Evolutionary conservation across 2,888 invertebrate genomes (phyloP).

Genomic region (Agrochola lychnidis): DNA sequence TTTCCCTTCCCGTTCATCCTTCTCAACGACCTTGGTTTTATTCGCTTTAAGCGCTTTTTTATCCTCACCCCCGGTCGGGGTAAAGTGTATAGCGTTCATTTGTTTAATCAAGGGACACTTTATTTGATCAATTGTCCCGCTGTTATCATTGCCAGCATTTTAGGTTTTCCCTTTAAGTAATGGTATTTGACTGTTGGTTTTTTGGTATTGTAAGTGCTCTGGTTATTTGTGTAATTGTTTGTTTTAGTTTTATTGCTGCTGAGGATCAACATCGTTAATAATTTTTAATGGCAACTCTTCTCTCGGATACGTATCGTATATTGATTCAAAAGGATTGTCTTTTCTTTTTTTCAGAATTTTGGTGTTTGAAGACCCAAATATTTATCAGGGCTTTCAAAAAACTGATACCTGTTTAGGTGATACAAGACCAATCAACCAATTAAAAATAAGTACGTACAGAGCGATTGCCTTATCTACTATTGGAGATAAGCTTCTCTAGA

Average conservation of each 20-base stretch:
- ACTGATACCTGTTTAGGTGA: neutral
- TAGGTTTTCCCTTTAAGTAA: conserved; percentile 32
- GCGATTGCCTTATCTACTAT: neutral
- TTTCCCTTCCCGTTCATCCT: conserved; percentile 41
- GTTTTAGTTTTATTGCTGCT: conserved; percentile 8
- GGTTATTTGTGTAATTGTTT: conserved; percentile 25
- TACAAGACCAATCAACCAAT: neutral
- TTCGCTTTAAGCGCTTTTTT: conserved; percentile 52
- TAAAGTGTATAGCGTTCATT: conserved; percentile 55
- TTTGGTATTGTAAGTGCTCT: conserved; percentile 28
- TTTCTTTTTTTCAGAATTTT: neutral
- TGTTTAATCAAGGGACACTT: conserved; percentile 63
- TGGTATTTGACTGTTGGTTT: conserved; percentile 38
- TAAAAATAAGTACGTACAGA: neutral
- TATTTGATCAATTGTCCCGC: conserved; percentile 64
- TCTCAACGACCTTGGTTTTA: conserved; percentile 47
- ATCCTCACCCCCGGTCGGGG: conserved; percentile 19
- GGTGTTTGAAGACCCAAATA: neutral
- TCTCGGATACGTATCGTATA: neutral
- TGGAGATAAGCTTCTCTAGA: neutral
- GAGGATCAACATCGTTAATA: neutral
- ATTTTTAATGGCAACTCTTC: neutral
- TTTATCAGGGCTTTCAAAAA: neutral
- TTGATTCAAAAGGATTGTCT: neutral
- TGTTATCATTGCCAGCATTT: conserved; percentile 41